Conservation (phyloP, 37 sponge, comb jelly and placozoan species). For the Geodia barretti region DNA sequence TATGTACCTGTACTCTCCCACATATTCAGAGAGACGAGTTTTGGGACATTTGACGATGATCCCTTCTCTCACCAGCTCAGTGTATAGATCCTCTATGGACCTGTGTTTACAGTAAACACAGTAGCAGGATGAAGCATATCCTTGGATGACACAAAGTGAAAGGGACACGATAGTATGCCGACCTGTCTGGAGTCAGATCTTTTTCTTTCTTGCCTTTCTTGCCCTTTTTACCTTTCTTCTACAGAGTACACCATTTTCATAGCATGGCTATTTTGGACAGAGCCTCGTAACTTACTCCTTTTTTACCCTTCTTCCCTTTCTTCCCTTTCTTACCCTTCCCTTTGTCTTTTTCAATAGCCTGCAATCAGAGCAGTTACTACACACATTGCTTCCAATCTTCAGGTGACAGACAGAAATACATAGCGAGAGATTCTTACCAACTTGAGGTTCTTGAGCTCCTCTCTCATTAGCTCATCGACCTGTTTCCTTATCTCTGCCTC, state of each 20-base stretch:
- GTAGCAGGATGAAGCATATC: not conserved
- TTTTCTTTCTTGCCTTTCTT: conserved; percentile 99
- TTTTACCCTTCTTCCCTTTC: conserved; percentile 78
- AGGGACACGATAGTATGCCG: not conserved
- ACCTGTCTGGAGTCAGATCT: conserved; percentile 96
- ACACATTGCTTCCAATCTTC: too few species aligned
- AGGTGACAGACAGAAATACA: not conserved
- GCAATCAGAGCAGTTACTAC: too few species aligned
- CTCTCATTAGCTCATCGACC: conserved; percentile 98
- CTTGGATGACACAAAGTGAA: not conserved
- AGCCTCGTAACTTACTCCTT: conserved; percentile 50
- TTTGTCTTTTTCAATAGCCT: conserved; percentile 98
- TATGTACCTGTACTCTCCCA: conserved; percentile 90
- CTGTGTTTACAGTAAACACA: conserved; percentile 26
- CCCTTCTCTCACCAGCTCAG: conserved; percentile 86
- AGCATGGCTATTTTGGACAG: not conserved
- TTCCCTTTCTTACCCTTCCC: conserved; percentile 94
- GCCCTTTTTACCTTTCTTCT: conserved; percentile 90
- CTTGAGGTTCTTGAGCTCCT: conserved; percentile 98
- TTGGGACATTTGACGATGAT: conserved; percentile 88
- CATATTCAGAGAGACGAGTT: conserved; percentile 72
- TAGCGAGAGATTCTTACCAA: conserved; percentile 51
- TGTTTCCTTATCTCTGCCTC: conserved; percentile 93
- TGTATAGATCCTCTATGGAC: conserved; percentile 92
- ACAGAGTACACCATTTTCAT: not conserved